Base-by-base conservation (phyloP, 35 echinoderm and acorn worm genomes). In the Holothuria glaberrima region DNA sequence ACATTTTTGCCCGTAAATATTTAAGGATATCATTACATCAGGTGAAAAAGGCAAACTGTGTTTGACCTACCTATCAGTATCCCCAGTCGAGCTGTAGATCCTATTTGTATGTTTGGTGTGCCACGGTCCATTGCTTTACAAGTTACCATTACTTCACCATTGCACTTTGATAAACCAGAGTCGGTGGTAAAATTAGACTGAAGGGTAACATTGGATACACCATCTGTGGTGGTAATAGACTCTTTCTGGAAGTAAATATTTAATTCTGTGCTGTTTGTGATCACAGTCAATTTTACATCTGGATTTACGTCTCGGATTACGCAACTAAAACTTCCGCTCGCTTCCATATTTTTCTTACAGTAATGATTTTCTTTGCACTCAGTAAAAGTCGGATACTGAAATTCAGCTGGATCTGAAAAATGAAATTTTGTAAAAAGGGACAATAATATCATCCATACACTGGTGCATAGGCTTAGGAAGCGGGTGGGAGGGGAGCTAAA, bases 191-290 rank as follows among this genome's bases (percentile, higher is more conserved):
- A 84, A 84, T 84, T 59, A 29, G 80, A 35, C 14, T 36, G n/a
- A 22, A 84, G 17, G 4, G 80, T 31, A 63, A 84, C 19, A 56
- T 84, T 61, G 12, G 80, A 58, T 13, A 84, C 24, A 27, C 59
- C 30, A 31, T 84, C 59, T 5, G 14, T 84, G 13, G 80, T 84
- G 12, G 61, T 46, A 13, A 61, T n/a, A 12, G 54, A 30, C 28
- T 84, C 80, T 84, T 26, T 84, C 28, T 84, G 80, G 80, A 58
- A 84, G 46, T 61, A 22, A 61, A 84, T 60, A 20, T 63, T 63
- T 31, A 84, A n/a, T 9, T 61, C 29, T 34, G 52, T 9, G 20
- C 34, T 61, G 13, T 27, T 63, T 34, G 59, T 61, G 22, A 30
- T n/a, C 28, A 84, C 57, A 27, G 6, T 32, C n/a, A 84, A 46